Evolutionary conservation across 2,888 invertebrate species (phyloP).

Genomic region (Cheilosia soror): DNA sequence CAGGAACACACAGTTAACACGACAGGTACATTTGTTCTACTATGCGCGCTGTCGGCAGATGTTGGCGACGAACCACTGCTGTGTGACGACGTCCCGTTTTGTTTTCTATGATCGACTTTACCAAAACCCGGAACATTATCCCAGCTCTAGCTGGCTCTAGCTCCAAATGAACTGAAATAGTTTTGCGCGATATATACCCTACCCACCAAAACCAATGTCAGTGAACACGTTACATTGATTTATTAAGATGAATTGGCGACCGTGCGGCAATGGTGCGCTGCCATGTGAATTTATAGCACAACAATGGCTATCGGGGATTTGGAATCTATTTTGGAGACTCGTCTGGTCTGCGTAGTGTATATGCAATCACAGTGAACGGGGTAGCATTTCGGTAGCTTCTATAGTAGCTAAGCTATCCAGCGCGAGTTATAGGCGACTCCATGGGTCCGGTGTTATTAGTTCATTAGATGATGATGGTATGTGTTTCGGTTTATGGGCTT

Average conservation of each 20-base stretch:
- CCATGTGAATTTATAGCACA: slow-evolving; percentile 66
- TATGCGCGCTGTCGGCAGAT: slow-evolving; percentile 38
- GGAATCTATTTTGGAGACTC: slow-evolving; percentile 49
- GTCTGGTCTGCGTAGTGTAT: slow-evolving; percentile 26
- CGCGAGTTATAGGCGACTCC: slow-evolving; percentile 41
- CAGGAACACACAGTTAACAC: slow-evolving; percentile 59
- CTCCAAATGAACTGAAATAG: slow-evolving; percentile 36
- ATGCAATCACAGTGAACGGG: slow-evolving; percentile 35
- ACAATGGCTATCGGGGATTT: slow-evolving; percentile 66
- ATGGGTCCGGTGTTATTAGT: slow-evolving; percentile 66
- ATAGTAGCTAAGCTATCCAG: slow-evolving; percentile 31
- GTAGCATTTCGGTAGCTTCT: slow-evolving; percentile 64
- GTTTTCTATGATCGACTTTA: neutral
- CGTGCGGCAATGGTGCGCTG: slow-evolving; percentile 39
- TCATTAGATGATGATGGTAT: slow-evolving; percentile 69
- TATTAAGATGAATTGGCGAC: slow-evolving; percentile 72
- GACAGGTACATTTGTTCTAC: slow-evolving; percentile 73
- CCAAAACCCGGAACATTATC: slow-evolving; percentile 52
- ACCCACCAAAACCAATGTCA: slow-evolving; percentile 60
- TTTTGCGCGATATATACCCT: slow-evolving; percentile 45
- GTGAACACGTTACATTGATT: slow-evolving; percentile 70
- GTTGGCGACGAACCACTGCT: slow-evolving; percentile 55
- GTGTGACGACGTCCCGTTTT: slow-evolving; percentile 50
- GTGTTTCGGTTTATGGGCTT: slow-evolving; percentile 59
- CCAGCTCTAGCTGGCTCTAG: slow-evolving; percentile 8